Percentiles rank a stretch among this genome's conserved stretches.
Evolutionary conservation across 2,888 invertebrate genomes (phyloP).

Genomic region (Tetrapedia diversipes): DNA sequence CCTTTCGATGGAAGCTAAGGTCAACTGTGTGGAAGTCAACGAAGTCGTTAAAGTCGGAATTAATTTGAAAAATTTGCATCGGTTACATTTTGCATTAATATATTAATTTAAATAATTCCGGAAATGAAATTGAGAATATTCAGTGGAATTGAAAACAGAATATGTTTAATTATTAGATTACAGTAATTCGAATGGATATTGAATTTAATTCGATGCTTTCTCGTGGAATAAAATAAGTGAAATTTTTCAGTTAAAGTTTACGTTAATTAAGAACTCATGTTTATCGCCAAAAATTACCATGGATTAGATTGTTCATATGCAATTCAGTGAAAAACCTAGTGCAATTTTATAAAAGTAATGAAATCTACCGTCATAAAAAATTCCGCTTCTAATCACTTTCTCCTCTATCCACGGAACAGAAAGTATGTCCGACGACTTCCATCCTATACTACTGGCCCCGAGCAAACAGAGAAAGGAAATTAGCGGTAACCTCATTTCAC

Average conservation of each 20-base stretch:
- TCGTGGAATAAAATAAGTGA: not conserved
- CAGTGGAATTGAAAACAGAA: not conserved
- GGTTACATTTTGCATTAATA: not conserved
- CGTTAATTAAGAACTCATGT: not conserved
- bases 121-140: not conserved
- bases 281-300: not conserved
- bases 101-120: too few species aligned
- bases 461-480: too few species aligned
- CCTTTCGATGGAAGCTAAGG: constrained; percentile 11
- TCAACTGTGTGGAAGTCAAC: not conserved
- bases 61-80: not conserved
- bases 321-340: not conserved
- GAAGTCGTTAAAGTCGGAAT: not conserved
- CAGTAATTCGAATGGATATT: not conserved
- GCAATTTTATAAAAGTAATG: not conserved
- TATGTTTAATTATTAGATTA: not conserved
- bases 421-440: not conserved
- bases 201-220: not conserved
- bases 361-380: not conserved
- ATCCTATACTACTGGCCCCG: not conserved
- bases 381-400: not conserved
- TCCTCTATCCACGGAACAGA: not conserved
- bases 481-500: not conserved
- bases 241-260: not conserved
- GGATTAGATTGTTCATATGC: not conserved